phyloP scores from a whole-genome alignment of 2,797 vertebrate species.

The Acanthiza pusilla region DNA sequence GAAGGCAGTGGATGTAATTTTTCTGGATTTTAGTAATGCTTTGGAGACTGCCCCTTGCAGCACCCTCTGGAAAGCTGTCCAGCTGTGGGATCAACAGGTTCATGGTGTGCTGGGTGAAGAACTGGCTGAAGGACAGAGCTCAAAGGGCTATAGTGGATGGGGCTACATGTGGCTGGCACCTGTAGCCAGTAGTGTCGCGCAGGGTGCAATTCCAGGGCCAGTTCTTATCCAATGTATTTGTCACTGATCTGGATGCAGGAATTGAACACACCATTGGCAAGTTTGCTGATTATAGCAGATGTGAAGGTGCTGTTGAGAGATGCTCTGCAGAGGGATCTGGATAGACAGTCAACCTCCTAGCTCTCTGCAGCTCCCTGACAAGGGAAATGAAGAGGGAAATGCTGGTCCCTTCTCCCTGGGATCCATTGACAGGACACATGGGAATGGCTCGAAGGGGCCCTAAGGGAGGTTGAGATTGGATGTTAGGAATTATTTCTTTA shows the following conservation, averaged over 20 bases:
- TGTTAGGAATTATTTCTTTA: background rate
- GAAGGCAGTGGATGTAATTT: background rate
- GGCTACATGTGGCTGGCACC: background rate
- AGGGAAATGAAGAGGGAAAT: background rate
- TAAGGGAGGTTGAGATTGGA: background rate
- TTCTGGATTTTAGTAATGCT: background rate
- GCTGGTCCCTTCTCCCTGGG: background rate
- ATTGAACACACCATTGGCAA: background rate
- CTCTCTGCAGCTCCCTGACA: background rate
- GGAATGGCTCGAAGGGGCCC: background rate
- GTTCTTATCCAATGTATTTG: background rate
- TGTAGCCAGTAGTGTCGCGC: background rate
- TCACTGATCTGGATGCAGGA: background rate
- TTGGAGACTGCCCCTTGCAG: background rate
- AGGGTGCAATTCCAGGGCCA: background rate
- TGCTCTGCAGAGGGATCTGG: background rate
- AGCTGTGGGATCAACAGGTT: background rate
- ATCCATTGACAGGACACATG: background rate
- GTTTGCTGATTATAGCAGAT: background rate
- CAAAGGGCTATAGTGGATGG: background rate
- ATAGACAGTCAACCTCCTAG: background rate
- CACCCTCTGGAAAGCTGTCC: background rate
- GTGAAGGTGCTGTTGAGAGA: background rate
- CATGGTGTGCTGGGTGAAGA: background rate
- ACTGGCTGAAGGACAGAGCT: background rate